These are phyloP conservation scores for human (Homo sapiens) DNA, from an alignment of 2,113 vertebrate genomes.

Conservation along the genomic window DNA sequence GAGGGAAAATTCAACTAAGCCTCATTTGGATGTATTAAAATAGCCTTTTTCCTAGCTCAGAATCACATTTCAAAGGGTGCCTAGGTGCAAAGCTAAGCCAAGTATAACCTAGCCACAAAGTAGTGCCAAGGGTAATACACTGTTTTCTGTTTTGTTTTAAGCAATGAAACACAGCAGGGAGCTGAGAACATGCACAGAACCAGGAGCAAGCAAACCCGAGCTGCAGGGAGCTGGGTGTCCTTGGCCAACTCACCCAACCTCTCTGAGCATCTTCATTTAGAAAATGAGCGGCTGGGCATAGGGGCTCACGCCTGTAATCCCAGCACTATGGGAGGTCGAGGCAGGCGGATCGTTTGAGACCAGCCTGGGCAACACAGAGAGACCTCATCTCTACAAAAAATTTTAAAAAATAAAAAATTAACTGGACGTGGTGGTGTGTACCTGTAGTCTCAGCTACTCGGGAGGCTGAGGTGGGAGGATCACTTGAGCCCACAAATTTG, in stretches of 20 bases:
- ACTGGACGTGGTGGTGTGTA: neutral
- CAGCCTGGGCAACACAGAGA: neutral
- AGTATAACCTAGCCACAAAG: slow-evolving; percentile 43
- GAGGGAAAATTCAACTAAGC: slow-evolving; percentile 66
- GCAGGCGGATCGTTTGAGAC: neutral
- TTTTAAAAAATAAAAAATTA: neutral
- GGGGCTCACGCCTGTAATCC: neutral
- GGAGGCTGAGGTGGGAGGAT: neutral
- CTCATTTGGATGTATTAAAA: slow-evolving; percentile 63
- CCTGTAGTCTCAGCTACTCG: neutral
- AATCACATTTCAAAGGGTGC: slow-evolving; percentile 76
- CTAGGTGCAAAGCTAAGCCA: slow-evolving; percentile 65
- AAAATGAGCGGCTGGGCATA: neutral
- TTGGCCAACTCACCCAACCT: neutral
- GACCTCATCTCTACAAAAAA: neutral
- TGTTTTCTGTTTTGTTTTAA: slow-evolving; percentile 52
- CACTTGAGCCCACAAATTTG: neutral
- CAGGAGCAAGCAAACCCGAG: neutral
- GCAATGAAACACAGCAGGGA: neutral
- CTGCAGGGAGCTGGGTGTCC: neutral
- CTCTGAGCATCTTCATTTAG: neutral
- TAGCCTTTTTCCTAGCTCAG: slow-evolving; percentile 65
- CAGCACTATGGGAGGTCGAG: neutral
- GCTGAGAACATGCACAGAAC: neutral
- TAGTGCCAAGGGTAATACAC: neutral